Evolutionary conservation across 2,888 invertebrate species (phyloP).

Genomic region (Mesoligia furuncula): DNA sequence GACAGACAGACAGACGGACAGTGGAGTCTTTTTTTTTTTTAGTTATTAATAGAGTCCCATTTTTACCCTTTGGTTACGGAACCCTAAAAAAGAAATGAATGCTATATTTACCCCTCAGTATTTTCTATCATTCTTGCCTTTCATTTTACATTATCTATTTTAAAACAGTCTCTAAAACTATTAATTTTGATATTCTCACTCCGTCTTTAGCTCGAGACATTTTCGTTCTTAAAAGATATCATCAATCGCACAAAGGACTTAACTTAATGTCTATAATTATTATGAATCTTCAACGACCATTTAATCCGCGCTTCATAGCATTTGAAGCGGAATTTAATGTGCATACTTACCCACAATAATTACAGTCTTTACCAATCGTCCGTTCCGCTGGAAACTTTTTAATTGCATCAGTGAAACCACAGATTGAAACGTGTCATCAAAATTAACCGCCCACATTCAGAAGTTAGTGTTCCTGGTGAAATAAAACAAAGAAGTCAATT

Average conservation of each 20-base stretch:
- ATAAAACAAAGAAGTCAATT: constrained; percentile 82
- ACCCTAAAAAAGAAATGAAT: no score
- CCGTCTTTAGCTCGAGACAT: neutral
- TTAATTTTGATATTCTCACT: constrained; percentile 1
- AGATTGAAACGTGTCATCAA: constrained; percentile 71
- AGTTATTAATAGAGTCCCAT: no score
- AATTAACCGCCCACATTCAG: constrained; percentile 69
- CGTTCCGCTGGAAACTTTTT: constrained; percentile 67
- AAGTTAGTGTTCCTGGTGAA: constrained; percentile 66
- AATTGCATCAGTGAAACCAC: constrained; percentile 72
- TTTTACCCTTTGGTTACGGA: no score
- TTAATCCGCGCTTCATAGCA: constrained; percentile 15
- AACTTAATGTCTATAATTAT: constrained; percentile 38
- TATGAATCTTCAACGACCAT: constrained; percentile 33
- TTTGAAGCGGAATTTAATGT: constrained; percentile 41
- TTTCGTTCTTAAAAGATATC: constrained; percentile 11
- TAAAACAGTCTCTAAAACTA: neutral
- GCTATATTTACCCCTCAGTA: neutral
- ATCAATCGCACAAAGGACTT: neutral
- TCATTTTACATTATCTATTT: neutral
- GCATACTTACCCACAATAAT: constrained; percentile 53
- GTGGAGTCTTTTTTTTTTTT: no score
- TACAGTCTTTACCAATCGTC: constrained; percentile 50
- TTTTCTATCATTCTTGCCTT: neutral
- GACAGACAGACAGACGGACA: no score